These are phyloP conservation scores for Agriopis leucophaearia DNA, from an alignment of 2,888 invertebrate species.

Conservation along the genomic window DNA sequence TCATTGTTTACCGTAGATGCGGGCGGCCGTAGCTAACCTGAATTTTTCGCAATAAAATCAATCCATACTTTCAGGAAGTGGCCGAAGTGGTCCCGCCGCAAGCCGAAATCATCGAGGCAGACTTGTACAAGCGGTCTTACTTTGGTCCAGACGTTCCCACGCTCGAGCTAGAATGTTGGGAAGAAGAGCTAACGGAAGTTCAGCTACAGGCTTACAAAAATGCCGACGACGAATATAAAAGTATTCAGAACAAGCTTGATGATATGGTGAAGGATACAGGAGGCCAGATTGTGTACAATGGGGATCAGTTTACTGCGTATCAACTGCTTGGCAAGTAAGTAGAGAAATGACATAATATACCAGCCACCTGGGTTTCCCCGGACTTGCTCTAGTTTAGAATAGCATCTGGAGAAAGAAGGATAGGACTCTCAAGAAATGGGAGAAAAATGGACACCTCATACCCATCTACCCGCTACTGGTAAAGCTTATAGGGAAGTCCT, in stretches of 20 bases:
- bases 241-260: conserved; percentile 87
- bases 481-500: no score
- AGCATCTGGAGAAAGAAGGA: no score
- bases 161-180: conserved; percentile 90
- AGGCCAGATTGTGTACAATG: conserved; percentile 88
- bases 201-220: conserved; percentile 88
- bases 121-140: conserved; percentile 79
- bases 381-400: no score
- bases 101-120: conserved; percentile 81
- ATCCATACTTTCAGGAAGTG: conserved; percentile 52
- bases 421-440: no score
- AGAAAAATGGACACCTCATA: no score
- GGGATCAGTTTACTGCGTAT: conserved; percentile 88
- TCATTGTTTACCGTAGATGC: conserved; percentile 37
- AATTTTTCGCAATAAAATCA: not conserved
- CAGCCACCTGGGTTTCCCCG: no score
- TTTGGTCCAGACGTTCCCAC: conserved; percentile 84
- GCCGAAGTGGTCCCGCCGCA: conserved; percentile 62
- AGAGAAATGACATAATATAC: not conserved
- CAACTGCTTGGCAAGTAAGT: conserved; percentile 87
- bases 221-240: conserved; percentile 89
- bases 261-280: conserved; percentile 86
- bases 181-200: conserved; percentile 89
- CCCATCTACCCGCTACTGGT: no score
- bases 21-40: conserved; percentile 5